phyloP scores from a whole-genome alignment of 2,888 invertebrate genomes.

The Timema cristinae region DNA sequence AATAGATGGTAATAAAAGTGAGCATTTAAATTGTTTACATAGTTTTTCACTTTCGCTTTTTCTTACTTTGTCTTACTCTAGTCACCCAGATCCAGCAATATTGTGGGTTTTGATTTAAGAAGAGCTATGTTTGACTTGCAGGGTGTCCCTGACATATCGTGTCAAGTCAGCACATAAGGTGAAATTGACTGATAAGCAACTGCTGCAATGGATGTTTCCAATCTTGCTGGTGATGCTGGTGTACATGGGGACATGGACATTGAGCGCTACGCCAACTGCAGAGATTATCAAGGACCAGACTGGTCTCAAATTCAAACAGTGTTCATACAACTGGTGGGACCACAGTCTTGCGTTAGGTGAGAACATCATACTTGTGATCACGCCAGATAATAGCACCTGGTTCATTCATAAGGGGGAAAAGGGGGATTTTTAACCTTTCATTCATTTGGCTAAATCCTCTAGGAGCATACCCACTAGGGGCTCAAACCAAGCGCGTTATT shows the following conservation, averaged over 20 bases:
- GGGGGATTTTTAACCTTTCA: background rate
- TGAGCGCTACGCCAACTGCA: conserved; percentile 79
- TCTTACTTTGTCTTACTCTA: too few relatives aligned
- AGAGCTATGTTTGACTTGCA: conserved; percentile 42
- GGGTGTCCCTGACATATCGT: conserved; percentile 86
- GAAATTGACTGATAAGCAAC: conserved; percentile 86
- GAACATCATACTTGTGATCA: conserved; percentile 29
- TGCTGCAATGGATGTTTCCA: conserved; percentile 90
- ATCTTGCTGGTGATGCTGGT: conserved; percentile 85
- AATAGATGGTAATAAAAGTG: too few relatives aligned
- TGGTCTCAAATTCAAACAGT: conserved; percentile 81
- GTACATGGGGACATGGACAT: conserved; percentile 86
- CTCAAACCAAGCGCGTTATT: too few relatives aligned
- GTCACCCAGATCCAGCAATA: too few relatives aligned
- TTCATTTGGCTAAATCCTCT: background rate
- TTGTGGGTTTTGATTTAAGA: too few relatives aligned
- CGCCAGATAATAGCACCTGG: conserved; percentile 10
- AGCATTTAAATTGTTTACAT: too few relatives aligned
- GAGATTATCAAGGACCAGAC: conserved; percentile 72
- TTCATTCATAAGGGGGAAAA: too few relatives aligned
- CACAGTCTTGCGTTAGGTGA: conserved; percentile 84
- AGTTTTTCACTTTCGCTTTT: too few relatives aligned
- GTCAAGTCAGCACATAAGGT: conserved; percentile 92
- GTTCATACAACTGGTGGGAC: conserved; percentile 93
- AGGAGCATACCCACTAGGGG: too few relatives aligned